phyloP scores from a whole-genome alignment of 2,888 invertebrate genomes.

The Drosophila phalerata region DNA sequence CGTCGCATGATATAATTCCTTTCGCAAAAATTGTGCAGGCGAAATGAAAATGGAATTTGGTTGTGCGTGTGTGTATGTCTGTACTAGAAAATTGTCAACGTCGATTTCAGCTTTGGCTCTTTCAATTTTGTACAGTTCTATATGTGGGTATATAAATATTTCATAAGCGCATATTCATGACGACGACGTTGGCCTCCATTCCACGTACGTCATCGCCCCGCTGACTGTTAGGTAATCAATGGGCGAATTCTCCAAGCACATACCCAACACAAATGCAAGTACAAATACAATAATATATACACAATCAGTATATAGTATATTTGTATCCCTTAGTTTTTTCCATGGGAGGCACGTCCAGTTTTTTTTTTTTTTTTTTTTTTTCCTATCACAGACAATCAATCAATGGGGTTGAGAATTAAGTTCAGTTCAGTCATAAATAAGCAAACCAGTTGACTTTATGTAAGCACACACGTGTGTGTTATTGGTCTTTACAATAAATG shows the following conservation, averaged over 20 bases:
- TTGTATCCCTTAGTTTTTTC: background rate
- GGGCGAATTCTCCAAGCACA: slow-evolving; percentile 29
- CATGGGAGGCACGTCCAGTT: slow-evolving; percentile 46
- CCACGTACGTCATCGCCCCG: slow-evolving; percentile 46
- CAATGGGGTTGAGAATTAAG: slow-evolving; percentile 43
- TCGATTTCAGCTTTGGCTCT: slow-evolving; percentile 10
- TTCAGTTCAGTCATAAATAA: slow-evolving; percentile 33
- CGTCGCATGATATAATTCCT: slow-evolving; percentile 1
- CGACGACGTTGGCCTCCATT: slow-evolving; percentile 54
- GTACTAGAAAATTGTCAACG: slow-evolving; percentile 28
- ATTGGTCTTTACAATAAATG: slow-evolving; percentile 3
- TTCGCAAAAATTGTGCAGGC: slow-evolving; percentile 4
- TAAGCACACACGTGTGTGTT: slow-evolving; percentile 24
- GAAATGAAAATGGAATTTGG: slow-evolving; percentile 12
- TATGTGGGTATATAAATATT: slow-evolving; percentile 39
- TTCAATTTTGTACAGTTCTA: slow-evolving; percentile 18
- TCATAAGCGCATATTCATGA: slow-evolving; percentile 53
- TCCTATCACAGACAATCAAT: slow-evolving; percentile 41
- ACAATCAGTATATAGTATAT: background rate
- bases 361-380: too few relatives aligned
- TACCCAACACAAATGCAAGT: slow-evolving; percentile 8
- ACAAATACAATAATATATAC: background rate
- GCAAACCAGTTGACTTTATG: slow-evolving; percentile 7
- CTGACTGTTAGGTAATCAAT: slow-evolving; percentile 42
- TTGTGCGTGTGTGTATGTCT: background rate